Conservation (phyloP, 2,113 vertebrate species). For the Myocastor coypus region DNA sequence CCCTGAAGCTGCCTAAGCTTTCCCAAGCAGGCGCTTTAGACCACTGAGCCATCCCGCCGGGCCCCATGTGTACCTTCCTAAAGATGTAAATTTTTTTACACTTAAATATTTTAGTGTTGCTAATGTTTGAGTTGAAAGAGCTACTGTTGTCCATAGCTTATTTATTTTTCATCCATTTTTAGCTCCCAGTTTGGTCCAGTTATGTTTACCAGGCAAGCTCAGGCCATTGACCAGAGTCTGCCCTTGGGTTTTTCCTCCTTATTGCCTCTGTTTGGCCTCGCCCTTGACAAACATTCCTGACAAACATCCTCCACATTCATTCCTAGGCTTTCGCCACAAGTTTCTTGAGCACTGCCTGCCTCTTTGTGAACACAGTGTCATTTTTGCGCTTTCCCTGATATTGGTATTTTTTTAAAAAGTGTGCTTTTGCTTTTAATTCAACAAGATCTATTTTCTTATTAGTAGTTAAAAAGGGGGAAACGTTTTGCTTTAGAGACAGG, state of each 20-base stretch:
- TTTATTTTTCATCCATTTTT: slow-evolving; percentile 30
- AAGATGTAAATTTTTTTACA: neutral
- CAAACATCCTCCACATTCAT: slow-evolving; percentile 48
- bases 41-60: no score
- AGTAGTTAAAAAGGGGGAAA: neutral
- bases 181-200: slow-evolving; percentile 12
- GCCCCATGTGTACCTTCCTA: neutral
- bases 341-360: neutral
- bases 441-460: slow-evolving; percentile 26
- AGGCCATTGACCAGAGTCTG: neutral
- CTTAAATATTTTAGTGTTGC: neutral
- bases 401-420: neutral
- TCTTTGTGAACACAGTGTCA: neutral
- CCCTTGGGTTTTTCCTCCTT: neutral
- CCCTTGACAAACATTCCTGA: slow-evolving; percentile 64
- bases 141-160: neutral
- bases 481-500: neutral
- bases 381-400: neutral
- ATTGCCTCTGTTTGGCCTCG: neutral
- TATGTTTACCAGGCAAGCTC: slow-evolving; percentile 18
- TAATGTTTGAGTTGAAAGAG: slow-evolving; percentile 1
- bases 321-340: slow-evolving; percentile 14
- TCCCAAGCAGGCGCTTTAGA: no score
- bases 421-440: slow-evolving; percentile 13
- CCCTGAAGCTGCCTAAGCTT: no score